Evolutionary conservation across 2,797 vertebrate genomes (phyloP).

Genomic region (Peromyscus eremicus): DNA sequence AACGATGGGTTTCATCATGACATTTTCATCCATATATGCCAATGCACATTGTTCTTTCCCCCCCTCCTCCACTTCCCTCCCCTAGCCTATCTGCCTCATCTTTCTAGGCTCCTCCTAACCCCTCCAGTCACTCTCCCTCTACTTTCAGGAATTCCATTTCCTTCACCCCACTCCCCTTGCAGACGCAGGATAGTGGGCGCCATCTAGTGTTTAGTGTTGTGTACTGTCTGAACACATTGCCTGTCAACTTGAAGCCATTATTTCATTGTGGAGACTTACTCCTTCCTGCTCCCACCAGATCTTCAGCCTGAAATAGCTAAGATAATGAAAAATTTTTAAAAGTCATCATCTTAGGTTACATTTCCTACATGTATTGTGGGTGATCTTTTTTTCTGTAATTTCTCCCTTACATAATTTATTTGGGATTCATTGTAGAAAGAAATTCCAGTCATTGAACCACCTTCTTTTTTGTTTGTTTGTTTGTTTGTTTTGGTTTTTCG

Average conservation of each 20-base stretch:
- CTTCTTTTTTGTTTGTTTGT: not conserved
- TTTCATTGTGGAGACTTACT: too few species aligned
- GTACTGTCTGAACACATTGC: not conserved
- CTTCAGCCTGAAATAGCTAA: not conserved
- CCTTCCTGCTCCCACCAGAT: not conserved
- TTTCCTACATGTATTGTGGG: slow-evolving; percentile 55
- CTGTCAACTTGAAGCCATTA: not conserved
- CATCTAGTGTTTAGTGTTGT: slow-evolving; percentile 78
- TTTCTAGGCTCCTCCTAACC: not conserved
- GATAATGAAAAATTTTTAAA: not conserved
- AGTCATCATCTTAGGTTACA: slow-evolving; percentile 39
- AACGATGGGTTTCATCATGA: not conserved
- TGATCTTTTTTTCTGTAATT: slow-evolving; percentile 69
- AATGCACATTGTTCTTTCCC: not conserved
- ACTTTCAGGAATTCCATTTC: not conserved
- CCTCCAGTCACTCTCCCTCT: not conserved
- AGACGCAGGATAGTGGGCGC: not conserved
- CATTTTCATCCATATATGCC: not conserved
- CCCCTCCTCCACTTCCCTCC: not conserved
- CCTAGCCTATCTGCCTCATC: too few species aligned
- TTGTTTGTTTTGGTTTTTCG: too few species aligned
- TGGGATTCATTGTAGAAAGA: slow-evolving; percentile 41
- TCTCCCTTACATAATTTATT: slow-evolving; percentile 66
- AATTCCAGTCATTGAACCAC: slow-evolving; percentile 39
- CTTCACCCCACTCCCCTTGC: not conserved